These are phyloP conservation scores for Mythimna lalbum DNA, from an alignment of 2,888 invertebrate species.

Conservation along the genomic window DNA sequence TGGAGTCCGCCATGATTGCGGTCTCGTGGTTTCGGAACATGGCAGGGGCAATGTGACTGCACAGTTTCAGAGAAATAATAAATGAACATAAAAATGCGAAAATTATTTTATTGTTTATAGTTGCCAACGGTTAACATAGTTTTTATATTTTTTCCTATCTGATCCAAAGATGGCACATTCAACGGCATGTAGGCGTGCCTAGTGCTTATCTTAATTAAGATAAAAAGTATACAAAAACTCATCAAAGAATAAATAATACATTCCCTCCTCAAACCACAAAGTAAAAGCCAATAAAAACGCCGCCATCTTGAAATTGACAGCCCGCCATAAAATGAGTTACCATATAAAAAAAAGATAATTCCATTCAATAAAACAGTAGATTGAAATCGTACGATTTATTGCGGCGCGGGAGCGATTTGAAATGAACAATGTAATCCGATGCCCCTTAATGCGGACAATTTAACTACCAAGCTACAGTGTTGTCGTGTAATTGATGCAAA, in stretches of 20 bases:
- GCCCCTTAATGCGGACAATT: slow-evolving; percentile 62
- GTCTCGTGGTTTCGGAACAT: slow-evolving; percentile 65
- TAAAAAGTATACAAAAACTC: slow-evolving; percentile 19
- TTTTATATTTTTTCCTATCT: background rate
- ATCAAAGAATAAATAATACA: slow-evolving; percentile 13
- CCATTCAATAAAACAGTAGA: slow-evolving; percentile 69
- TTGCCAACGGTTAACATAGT: background rate
- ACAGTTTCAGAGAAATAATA: slow-evolving; percentile 46
- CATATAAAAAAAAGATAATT: slow-evolving; percentile 62
- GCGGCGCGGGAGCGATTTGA: slow-evolving; percentile 44
- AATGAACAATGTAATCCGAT: slow-evolving; percentile 59
- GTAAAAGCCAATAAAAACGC: slow-evolving; percentile 48
- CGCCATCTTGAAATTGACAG: slow-evolving; percentile 56
- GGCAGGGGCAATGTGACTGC: slow-evolving; percentile 26
- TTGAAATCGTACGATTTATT: slow-evolving; percentile 69
- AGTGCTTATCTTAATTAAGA: background rate
- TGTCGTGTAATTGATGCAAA: slow-evolving; percentile 47
- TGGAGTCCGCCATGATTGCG: slow-evolving; percentile 74
- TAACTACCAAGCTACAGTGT: slow-evolving; percentile 44
- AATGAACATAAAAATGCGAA: slow-evolving; percentile 1
- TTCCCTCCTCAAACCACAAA: slow-evolving; percentile 36
- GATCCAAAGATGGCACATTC: background rate
- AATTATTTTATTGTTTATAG: too few species aligned
- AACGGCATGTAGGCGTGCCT: background rate
- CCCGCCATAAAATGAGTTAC: slow-evolving; percentile 59